Evolutionary conservation across 1,140 invertebrate species (phyloP).

Genomic region (Dryas iulia): DNA sequence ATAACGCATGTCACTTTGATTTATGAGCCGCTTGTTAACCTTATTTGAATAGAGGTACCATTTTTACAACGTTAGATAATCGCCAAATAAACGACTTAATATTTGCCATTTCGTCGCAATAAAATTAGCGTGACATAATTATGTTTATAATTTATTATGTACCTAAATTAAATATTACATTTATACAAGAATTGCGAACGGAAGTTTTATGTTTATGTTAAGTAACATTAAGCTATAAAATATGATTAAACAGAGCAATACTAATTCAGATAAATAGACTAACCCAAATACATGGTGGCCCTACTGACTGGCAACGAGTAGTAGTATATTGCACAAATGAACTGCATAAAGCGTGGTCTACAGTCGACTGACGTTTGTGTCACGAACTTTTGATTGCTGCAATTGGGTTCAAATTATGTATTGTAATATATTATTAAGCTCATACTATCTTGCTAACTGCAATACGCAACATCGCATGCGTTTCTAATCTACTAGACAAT

Average conservation of each 20-base stretch:
- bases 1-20: conserved; percentile 36
- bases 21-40: conserved; percentile 36
- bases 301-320: conserved; percentile 23
- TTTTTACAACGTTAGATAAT: not conserved
- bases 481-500: conserved; percentile 5
- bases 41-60: conserved; percentile 7
- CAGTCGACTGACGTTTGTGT: conserved; percentile 15
- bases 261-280: not conserved
- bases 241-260: not conserved
- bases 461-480: not conserved
- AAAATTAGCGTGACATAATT: not conserved
- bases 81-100: not conserved
- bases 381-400: conserved; percentile 23
- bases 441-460: not conserved
- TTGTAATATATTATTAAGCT: not conserved
- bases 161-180: not conserved
- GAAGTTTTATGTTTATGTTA: no score
- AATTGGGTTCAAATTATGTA: conserved; percentile 13
- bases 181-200: not conserved
- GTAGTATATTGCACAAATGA: conserved; percentile 29
- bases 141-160: not conserved
- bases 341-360: conserved; percentile 10
- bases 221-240: no score
- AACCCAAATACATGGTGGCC: not conserved
- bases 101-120: not conserved